Base-by-base conservation (phyloP, 2,797 vertebrate genomes). In the Catamblyrhynchus diadema region DNA sequence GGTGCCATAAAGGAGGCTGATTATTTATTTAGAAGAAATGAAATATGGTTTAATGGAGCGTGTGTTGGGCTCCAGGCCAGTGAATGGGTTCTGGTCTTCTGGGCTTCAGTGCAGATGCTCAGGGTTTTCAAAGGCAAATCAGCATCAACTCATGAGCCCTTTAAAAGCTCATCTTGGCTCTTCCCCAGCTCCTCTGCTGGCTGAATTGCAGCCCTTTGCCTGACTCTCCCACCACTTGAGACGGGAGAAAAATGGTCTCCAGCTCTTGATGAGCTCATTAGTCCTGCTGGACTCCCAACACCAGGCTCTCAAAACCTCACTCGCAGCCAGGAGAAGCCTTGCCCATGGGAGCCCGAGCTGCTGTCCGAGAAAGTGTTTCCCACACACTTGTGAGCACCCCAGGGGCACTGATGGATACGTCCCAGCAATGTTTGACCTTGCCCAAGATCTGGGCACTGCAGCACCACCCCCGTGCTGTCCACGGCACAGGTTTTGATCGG, bases 21-120 rank as follows among this genome's bases (percentile, higher is more conserved):
- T 95, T 75, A 81, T 87, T 93, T 95, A 81, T 78, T 83, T 82
- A 82, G 60, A 78, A 67, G 70, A 85, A 93, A 91, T 86, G 39
- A 92, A 74, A 62, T 67, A 75, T 57, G 57, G 37, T 86, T 94
- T 93, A 91, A 71, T 74, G 84, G 57, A 81, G 48, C 2, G 0
- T 45, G 30, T 10, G 16, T 21, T 77, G 45, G 88, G 69, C 84
- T 85, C 50, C 22, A 64, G 70, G 94, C 60, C 91, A 86, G 45
- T 1, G 30, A 70, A 27, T 0, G 2, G 65, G 50, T 81, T 86
- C 87, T 94, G 93, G 37, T 37, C 44, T 35, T 91, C 50, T 71
- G 75, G 61, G 39, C 14, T 83, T 85, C 69, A 37, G 57, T 42
- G 79, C 44, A 85, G 64, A 74, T 10, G 12, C 33, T 85, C 75